phyloP scores from a whole-genome alignment of 1,140 invertebrate species.

The Mesaphorura yosii region DNA sequence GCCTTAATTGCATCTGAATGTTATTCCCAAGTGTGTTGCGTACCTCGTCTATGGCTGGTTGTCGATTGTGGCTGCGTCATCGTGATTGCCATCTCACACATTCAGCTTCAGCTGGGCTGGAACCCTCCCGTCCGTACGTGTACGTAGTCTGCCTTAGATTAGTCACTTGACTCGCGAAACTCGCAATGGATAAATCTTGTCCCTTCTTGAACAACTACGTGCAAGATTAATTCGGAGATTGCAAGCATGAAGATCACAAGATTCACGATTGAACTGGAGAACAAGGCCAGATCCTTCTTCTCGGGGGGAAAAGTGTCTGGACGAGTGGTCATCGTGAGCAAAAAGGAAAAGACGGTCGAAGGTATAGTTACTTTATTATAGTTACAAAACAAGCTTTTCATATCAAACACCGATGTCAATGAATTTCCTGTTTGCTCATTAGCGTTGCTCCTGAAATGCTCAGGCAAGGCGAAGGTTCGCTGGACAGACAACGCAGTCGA shows the following conservation, averaged over 20 bases:
- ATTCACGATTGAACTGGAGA: conserved; percentile 9
- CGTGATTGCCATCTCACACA: too few species aligned
- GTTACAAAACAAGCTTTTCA: not conserved
- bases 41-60: too few species aligned
- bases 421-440: not conserved
- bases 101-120: too few species aligned
- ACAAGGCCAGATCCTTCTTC: conserved; percentile 5
- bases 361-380: not conserved
- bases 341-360: conserved; percentile 5
- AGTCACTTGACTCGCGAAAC: too few species aligned
- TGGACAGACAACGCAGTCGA: conserved; percentile 7
- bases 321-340: conserved; percentile 1
- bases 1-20: too few species aligned
- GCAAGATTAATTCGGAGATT: too few species aligned
- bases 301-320: conserved; percentile 10
- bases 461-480: conserved; percentile 9
- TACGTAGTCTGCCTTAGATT: too few species aligned
- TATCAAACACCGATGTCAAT: not conserved
- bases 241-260: not conserved
- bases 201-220: too few species aligned
- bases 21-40: too few species aligned
- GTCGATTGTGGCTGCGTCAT: too few species aligned
- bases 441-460: conserved; percentile 9
- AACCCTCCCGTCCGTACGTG: too few species aligned
- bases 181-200: too few species aligned